Percentiles rank a stretch among this genome's conserved stretches.
These are phyloP conservation scores for Eupithecia abbreviata DNA, from an alignment of 2,888 invertebrate genomes.

Conservation along the genomic window DNA sequence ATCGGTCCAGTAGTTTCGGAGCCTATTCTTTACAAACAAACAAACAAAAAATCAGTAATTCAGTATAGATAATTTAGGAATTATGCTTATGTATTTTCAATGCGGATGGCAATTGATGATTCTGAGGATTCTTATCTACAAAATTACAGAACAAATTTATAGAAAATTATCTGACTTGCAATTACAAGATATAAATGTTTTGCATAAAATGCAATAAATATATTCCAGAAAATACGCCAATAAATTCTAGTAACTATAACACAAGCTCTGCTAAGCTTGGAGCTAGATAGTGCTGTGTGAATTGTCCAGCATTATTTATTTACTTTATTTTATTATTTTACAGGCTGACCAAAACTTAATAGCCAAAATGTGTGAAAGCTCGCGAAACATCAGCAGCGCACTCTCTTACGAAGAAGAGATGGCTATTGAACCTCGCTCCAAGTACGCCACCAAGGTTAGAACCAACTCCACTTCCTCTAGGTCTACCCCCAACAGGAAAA, in stretches of 20 bases:
- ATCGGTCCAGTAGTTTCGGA: too few species aligned
- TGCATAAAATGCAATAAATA: neutral
- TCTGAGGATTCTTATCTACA: too few species aligned
- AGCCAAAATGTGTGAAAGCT: slow-evolving; percentile 70
- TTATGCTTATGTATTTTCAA: neutral
- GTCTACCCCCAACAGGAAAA: slow-evolving; percentile 67
- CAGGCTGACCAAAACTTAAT: slow-evolving; percentile 69
- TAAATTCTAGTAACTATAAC: neutral
- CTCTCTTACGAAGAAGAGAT: slow-evolving; percentile 75
- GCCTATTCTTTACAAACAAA: too few species aligned
- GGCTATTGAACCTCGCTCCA: slow-evolving; percentile 67
- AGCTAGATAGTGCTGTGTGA: too few species aligned
- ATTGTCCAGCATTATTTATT: too few species aligned
- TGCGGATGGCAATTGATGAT: too few species aligned
- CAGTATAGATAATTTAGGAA: too few species aligned
- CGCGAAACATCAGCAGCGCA: slow-evolving; percentile 70
- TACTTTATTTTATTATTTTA: slow-evolving; percentile 32
- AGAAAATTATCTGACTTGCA: neutral
- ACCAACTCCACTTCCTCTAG: slow-evolving; percentile 64
- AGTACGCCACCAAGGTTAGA: slow-evolving; percentile 62
- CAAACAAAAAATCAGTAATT: too few species aligned
- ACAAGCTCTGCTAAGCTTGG: too few species aligned
- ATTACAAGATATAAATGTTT: neutral
- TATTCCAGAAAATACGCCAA: neutral
- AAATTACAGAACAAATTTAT: too few species aligned